Percentiles rank a stretch among this genome's conserved stretches.
Conservation (phyloP, 2,797 vertebrate genomes). For the Coendou prehensilis region DNA sequence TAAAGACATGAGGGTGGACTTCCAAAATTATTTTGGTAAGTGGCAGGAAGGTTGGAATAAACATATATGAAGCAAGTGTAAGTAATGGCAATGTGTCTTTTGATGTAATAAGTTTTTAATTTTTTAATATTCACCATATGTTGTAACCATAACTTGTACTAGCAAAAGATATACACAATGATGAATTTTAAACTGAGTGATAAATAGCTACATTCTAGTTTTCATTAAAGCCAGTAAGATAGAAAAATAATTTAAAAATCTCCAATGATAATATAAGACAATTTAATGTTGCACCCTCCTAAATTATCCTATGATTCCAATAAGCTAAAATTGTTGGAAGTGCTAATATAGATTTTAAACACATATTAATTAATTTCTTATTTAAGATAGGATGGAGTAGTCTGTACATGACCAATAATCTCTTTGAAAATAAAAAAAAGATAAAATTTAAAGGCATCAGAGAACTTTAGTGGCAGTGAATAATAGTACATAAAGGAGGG, state of each 20-base stretch:
- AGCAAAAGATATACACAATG: neutral
- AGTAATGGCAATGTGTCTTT: neutral
- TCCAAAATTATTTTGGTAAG: neutral
- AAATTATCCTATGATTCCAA: neutral
- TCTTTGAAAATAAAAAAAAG: conserved; percentile 2
- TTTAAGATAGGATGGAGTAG: neutral
- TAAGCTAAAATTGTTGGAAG: neutral
- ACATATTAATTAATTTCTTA: neutral
- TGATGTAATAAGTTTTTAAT: neutral
- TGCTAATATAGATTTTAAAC: neutral
- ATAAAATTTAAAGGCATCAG: neutral
- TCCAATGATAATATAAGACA: neutral
- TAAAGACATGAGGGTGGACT: neutral
- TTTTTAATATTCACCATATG: neutral
- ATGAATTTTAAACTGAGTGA: neutral
- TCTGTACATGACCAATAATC: neutral
- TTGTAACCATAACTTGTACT: neutral
- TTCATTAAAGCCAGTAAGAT: neutral
- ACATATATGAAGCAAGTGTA: neutral
- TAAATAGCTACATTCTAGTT: neutral
- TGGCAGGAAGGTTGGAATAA: neutral
- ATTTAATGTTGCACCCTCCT: neutral
- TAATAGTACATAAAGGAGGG: neutral
- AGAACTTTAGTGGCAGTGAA: neutral
- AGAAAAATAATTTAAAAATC: neutral